Conservation (phyloP, 2,888 invertebrate species). For the Phoenoteleia sp. region DNA sequence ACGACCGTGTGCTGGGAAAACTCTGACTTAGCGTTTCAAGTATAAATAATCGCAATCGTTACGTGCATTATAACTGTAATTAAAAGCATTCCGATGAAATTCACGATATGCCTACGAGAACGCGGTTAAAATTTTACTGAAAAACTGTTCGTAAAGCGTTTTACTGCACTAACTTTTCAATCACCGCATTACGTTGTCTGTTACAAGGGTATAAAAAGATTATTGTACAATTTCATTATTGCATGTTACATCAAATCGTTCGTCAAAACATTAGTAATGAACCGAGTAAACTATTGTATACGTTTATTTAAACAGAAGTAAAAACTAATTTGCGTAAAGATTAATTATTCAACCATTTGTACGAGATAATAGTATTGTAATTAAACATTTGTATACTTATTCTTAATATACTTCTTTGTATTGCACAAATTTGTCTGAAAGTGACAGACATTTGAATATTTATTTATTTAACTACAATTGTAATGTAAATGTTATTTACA, state of each 20-base stretch:
- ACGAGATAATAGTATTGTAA: too few relatives aligned
- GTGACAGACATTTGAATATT: too few relatives aligned
- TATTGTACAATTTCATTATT: slow-evolving; percentile 42
- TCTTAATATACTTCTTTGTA: too few relatives aligned
- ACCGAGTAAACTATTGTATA: too few relatives aligned
- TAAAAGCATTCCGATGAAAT: slow-evolving; percentile 44
- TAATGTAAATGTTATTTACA: too few relatives aligned
- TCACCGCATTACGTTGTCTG: slow-evolving; percentile 37
- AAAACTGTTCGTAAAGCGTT: slow-evolving; percentile 29
- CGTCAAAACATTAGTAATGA: too few relatives aligned
- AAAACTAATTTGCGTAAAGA: too few relatives aligned
- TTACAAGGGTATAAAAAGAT: slow-evolving; percentile 56
- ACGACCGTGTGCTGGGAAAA: not conserved
- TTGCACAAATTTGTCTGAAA: too few relatives aligned
- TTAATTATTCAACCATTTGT: too few relatives aligned
- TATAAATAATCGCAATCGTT: slow-evolving; percentile 37
- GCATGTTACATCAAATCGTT: slow-evolving; percentile 13
- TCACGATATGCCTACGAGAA: slow-evolving; percentile 10
- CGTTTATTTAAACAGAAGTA: too few relatives aligned
- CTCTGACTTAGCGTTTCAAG: slow-evolving; percentile 10
- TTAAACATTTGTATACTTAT: too few relatives aligned
- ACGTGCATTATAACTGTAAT: slow-evolving; percentile 26
- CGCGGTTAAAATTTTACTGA: slow-evolving; percentile 27
- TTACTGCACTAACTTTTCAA: slow-evolving; percentile 44
- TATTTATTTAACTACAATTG: too few relatives aligned